Base-by-base conservation (phyloP, 1,140 invertebrate species). In the Stegodyphus mimosarum region DNA sequence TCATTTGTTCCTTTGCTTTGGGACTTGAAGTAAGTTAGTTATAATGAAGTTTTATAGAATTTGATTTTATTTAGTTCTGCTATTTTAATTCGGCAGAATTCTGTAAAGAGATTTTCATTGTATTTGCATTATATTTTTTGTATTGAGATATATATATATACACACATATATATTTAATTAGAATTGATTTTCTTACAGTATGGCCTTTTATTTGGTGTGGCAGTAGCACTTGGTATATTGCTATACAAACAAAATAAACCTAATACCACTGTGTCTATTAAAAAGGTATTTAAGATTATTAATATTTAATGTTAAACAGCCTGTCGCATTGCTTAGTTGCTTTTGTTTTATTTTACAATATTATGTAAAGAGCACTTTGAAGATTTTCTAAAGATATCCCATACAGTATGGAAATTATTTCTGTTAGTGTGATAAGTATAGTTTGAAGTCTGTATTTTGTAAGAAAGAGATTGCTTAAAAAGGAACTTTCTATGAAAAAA, bases 1-100 rank as follows among this genome's bases (percentile, higher is more conserved):
- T 98, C 89, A 89, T 96, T 1, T 90, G 95, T 11, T 97, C 96
- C 86, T 91, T 98, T 5, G 90, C 93, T 0, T 92, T 96, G 60
- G 96, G 96, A 50, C 89, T 91, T 69, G 90, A 91, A 88, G 91
- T 91, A 17, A 71, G 51, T 60, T 9, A 5, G 15, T 10, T 60
- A 2, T 60, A 60, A 15, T 60, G 15, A 15, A 15, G 55, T 10
- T 60, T 15, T 60, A 15, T 0, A 6, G 9, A 51, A n/a, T 75
- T 74, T 74, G 13, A 33, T 60, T n/a, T 50, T 49, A 17, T 15
- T 64, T 17, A 33, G 7, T 50, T 17, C 64, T 48, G 6, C 3
- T 5, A 10, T 69, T 78, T 15, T 52, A 7, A 67, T 49, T 60
- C 53, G 51, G 0, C 10, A 10, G 55, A 55, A 15, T 10, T 60